A percentile compares a stretch with the other conserved stretches of the same genome.
These are phyloP conservation scores for Patella ulyssiponensis DNA, from an alignment of 2,888 invertebrate genomes.

Conservation along the genomic window DNA sequence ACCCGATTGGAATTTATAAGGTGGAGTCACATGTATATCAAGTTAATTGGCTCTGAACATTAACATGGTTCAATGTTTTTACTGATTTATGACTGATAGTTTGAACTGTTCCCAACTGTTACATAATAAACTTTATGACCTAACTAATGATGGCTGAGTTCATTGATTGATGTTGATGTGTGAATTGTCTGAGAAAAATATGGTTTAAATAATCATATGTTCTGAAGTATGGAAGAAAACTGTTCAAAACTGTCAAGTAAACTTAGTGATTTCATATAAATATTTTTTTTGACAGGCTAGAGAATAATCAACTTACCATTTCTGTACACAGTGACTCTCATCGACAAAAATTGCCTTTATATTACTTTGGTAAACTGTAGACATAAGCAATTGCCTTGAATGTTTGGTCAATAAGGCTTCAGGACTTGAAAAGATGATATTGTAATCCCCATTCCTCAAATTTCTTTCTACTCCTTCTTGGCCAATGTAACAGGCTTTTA, in stretches of 20 bases:
- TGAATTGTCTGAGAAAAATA: constrained; percentile 2
- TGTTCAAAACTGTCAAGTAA: constrained; percentile 1
- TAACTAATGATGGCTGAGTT: too few species aligned
- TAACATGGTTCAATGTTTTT: too few species aligned
- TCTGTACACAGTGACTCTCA: constrained; percentile 5
- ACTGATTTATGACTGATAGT: too few species aligned
- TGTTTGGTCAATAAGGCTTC: constrained; percentile 4
- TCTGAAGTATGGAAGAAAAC: constrained; percentile 3
- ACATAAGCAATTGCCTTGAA: background rate
- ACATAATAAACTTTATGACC: too few species aligned
- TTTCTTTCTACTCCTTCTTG: constrained; percentile 5
- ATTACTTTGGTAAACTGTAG: background rate
- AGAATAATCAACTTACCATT: constrained; percentile 1
- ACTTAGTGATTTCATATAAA: constrained; percentile 6
- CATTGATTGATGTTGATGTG: background rate
- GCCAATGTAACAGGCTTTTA: constrained; percentile 9
- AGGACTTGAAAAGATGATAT: background rate
- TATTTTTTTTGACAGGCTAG: background rate
- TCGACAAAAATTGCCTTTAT: constrained; percentile 7
- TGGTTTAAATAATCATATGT: background rate
- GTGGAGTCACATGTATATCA: too few species aligned
- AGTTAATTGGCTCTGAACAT: too few species aligned
- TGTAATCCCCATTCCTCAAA: background rate
- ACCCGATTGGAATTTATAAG: too few species aligned
- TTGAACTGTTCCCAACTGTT: too few species aligned